Percentiles rank a stretch among this genome's conserved stretches.
Evolutionary conservation across 2,888 invertebrate species (phyloP).

Genomic region (Diloba caeruleocephala): DNA sequence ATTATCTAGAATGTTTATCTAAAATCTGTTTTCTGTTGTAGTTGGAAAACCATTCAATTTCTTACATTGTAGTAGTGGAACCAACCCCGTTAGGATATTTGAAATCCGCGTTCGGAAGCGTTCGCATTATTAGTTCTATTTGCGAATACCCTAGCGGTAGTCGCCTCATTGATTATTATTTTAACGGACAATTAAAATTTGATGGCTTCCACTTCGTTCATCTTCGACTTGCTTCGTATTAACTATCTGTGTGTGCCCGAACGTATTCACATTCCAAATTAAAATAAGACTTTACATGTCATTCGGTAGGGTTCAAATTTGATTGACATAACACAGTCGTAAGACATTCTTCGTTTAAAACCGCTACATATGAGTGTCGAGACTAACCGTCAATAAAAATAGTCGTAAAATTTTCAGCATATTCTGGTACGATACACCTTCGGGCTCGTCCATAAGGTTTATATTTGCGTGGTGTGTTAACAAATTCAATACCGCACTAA

Average conservation of each 20-base stretch:
- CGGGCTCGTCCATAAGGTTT: slow-evolving; percentile 16
- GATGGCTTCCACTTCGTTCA: slow-evolving; percentile 87
- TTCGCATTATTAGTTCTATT: slow-evolving; percentile 75
- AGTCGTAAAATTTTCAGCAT: slow-evolving; percentile 77
- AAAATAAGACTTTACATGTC: slow-evolving; percentile 57
- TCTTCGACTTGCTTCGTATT: slow-evolving; percentile 79
- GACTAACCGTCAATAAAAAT: slow-evolving; percentile 88
- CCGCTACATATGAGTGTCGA: slow-evolving; percentile 82
- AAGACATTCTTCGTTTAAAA: slow-evolving; percentile 76
- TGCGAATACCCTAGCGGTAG: slow-evolving; percentile 73
- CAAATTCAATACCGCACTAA: slow-evolving; percentile 68
- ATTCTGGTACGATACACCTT: slow-evolving; percentile 61
- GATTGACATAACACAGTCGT: slow-evolving; percentile 49
- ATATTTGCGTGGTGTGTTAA: slow-evolving; percentile 13
- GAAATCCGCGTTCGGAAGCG: slow-evolving; percentile 40
- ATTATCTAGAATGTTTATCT: slow-evolving; percentile 3
- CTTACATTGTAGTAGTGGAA: slow-evolving; percentile 38
- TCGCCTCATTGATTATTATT: slow-evolving; percentile 88
- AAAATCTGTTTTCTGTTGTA: slow-evolving; percentile 13
- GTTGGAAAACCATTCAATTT: slow-evolving; percentile 24
- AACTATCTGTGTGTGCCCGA: slow-evolving; percentile 55
- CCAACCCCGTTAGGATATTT: slow-evolving; percentile 39
- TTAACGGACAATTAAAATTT: slow-evolving; percentile 89
- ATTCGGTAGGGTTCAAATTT: slow-evolving; percentile 63
- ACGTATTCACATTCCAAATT: slow-evolving; percentile 37